A percentile compares a stretch with the other conserved stretches of the same genome.
These are phyloP conservation scores for Macquaria ambigua DNA, from an alignment of 2,113 vertebrate species.

Conservation along the genomic window DNA sequence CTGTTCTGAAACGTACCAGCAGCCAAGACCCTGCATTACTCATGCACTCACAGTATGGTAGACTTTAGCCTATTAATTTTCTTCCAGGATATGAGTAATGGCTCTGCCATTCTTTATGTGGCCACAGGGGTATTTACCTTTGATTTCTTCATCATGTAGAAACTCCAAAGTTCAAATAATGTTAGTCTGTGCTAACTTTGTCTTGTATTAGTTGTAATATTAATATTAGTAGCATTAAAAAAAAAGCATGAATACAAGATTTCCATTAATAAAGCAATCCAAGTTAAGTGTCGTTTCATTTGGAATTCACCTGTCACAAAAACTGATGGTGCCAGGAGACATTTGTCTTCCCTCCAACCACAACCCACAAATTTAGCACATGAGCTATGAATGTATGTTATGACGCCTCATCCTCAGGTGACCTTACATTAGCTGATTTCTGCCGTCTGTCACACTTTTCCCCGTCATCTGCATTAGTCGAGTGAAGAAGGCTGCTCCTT, in stretches of 20 bases:
- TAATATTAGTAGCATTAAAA: neutral
- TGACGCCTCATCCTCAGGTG: constrained; percentile 22
- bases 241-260: neutral
- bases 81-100: constrained; percentile 76
- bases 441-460: constrained; percentile 31
- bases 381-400: neutral
- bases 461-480: constrained; percentile 24
- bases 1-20: constrained; percentile 73
- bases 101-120: constrained; percentile 65
- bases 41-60: constrained; percentile 61
- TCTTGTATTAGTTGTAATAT: neutral
- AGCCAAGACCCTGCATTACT: constrained; percentile 73
- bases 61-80: constrained; percentile 74
- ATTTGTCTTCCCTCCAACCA: neutral
- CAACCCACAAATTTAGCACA: neutral
- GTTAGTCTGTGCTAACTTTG: constrained; percentile 3
- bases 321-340: neutral
- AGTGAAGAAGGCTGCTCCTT: constrained; percentile 21
- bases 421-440: constrained; percentile 23
- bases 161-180: constrained; percentile 58
- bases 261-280: neutral
- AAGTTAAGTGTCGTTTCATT: neutral
- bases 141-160: constrained; percentile 73
- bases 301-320: neutral
- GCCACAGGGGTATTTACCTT: constrained; percentile 80